A percentile compares a stretch with the other conserved stretches of the same genome.
Evolutionary conservation across 2,113 vertebrate species (phyloP).

Genomic region (Corydoras sp.): DNA sequence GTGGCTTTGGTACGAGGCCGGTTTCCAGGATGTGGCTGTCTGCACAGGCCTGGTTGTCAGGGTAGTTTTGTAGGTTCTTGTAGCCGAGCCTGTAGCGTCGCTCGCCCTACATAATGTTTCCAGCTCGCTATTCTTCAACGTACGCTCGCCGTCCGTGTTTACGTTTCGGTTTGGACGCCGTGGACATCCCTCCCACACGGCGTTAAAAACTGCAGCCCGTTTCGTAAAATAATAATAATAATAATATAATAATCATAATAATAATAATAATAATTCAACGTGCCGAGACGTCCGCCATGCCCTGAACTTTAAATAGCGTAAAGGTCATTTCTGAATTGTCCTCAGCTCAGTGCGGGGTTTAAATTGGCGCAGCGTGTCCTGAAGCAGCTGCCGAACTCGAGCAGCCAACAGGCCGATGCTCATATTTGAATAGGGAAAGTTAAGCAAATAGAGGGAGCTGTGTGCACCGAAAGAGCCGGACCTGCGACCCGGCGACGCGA

Average conservation of each 20-base stretch:
- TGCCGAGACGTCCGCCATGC: no score
- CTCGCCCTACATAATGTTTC: neutral
- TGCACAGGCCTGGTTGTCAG: slow-evolving; percentile 3
- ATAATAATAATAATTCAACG: no score
- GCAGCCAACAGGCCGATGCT: slow-evolving; percentile 4
- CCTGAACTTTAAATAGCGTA: no score
- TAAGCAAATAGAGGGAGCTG: slow-evolving; percentile 22
- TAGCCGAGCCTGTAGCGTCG: neutral
- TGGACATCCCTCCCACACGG: no score
- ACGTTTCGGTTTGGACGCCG: no score
- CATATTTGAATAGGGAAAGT: slow-evolving; percentile 40
- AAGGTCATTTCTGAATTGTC: no score
- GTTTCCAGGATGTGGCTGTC: slow-evolving; percentile 24
- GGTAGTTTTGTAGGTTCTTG: neutral
- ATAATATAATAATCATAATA: no score
- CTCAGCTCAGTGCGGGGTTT: neutral
- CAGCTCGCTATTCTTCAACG: neutral
- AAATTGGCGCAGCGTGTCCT: neutral
- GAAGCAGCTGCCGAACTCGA: neutral
- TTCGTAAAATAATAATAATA: no score
- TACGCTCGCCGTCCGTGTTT: no score
- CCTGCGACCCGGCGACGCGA: neutral
- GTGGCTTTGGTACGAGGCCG: slow-evolving; percentile 4
- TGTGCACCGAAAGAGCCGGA: neutral
- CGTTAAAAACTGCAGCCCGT: no score